Conservation (phyloP, 2,888 invertebrate species). For the Congeria kusceri region DNA sequence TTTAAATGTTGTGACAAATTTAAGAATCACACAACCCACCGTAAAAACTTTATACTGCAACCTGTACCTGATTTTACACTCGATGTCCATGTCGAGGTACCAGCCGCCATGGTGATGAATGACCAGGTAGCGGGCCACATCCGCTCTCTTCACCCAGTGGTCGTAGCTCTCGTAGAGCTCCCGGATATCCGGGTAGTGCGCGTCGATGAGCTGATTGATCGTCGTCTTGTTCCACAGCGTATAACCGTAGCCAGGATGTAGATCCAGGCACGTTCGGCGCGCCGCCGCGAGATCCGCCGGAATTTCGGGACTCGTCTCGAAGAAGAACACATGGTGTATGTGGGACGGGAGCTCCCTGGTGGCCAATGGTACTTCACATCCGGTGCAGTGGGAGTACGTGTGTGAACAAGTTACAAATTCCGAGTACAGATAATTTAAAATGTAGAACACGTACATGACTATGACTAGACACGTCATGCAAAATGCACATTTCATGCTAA, state of each 20-base stretch:
- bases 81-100: constrained; percentile 40
- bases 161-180: constrained; percentile 25
- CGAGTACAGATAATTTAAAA: no score
- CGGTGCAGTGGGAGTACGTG: no score
- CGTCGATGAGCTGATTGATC: constrained; percentile 20
- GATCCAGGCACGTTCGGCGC: constrained; percentile 15
- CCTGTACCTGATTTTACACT: constrained; percentile 22
- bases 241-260: constrained; percentile 19
- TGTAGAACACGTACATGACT: no score
- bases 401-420: no score
- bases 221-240: constrained; percentile 36
- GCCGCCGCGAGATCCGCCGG: constrained; percentile 14
- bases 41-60: no score
- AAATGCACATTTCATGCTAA: no score
- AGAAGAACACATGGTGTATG: constrained; percentile 20
- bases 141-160: constrained; percentile 38
- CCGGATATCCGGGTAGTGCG: constrained; percentile 13
- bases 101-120: constrained; percentile 35
- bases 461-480: no score
- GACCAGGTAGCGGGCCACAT: constrained; percentile 32
- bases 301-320: constrained; percentile 24
- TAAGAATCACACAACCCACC: no score
- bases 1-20: no score
- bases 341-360: no score
- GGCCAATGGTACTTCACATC: no score